Evolutionary conservation across 2,113 vertebrate species (phyloP), one percentile per base, ranked within the genome.

Genomic region (Neolamprologus falcicula): DNA sequence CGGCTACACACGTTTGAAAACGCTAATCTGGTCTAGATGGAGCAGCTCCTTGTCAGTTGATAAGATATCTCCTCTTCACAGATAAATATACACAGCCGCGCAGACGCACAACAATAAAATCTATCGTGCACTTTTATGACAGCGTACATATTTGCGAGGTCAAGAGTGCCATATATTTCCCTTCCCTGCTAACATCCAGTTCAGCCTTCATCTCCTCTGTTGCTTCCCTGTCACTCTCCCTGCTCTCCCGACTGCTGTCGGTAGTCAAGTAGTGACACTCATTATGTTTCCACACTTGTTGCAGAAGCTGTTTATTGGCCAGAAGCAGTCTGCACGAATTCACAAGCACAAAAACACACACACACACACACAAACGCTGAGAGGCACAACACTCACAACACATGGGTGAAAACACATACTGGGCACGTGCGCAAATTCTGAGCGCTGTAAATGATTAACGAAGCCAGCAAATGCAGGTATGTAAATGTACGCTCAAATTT

Each of bases 401-500:
- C 42, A 31, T 26, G 35, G 12, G 54, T 42, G 19, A 66, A 54
- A 89, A 90, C 16, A 81, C 54, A 82, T 83, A 86, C 57, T 54
- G 88, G 53, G 42, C 80, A 31, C 33, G 11, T 76, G 83, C 76
- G 57, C 86, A 88, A 86, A 89, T 66, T 79, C 76, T 71, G 54
- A 93, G 84, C 52, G 24, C 57, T 4, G n/a, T 92, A 55, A 92
- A 94, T 92, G 80, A 92, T 94, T 89, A 83, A 92, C 86, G 40
- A 59, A 57, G 13, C 47, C 24, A 10, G 42, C 87, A 88, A 90
- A 84, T 53, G 73, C 47, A 73, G 21, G 37, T 45, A 68, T 35
- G 87, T 84, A 83, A 45, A 53, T 24, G 54, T 76, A 57, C 40
- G 10, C 52, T 54, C 50, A 45, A 12, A 50, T 86, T 80, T 82